These are phyloP conservation scores for Peromyscus leucopus DNA, from an alignment of 2,113 vertebrate genomes.

Conservation along the genomic window DNA sequence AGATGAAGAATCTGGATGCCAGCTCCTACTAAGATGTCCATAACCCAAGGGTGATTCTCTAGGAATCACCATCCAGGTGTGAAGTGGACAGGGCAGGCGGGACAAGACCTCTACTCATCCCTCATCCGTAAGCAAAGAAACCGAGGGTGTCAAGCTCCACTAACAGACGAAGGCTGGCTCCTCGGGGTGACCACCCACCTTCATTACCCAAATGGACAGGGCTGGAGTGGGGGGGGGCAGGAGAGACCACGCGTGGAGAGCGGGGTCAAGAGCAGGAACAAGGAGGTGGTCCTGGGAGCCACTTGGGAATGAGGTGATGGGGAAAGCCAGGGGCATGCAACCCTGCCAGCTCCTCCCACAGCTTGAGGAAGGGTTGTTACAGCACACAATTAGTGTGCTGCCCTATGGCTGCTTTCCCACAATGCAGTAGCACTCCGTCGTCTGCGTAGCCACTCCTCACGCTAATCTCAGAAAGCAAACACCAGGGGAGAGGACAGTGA, in stretches of 20 bases:
- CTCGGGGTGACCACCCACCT: background rate
- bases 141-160: background rate
- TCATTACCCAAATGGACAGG: background rate
- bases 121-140: background rate
- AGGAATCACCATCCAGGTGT: background rate
- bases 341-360: background rate
- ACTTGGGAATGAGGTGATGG: background rate
- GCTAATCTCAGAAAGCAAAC: background rate
- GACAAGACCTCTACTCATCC: background rate
- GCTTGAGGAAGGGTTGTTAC: background rate
- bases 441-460: too few relatives aligned
- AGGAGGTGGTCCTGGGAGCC: background rate
- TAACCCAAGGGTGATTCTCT: background rate
- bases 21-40: background rate
- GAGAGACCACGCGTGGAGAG: background rate
- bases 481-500: background rate
- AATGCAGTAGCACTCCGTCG: too few relatives aligned
- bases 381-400: background rate
- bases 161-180: background rate
- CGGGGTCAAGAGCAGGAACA: background rate
- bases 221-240: background rate
- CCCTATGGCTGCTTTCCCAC: background rate
- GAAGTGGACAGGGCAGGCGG: background rate
- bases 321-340: background rate
- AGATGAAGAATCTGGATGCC: background rate